Evolutionary conservation across 2,888 invertebrate genomes (phyloP), one percentile per base, ranked within the genome.

Genomic region (Drosophila acutilabella): DNA sequence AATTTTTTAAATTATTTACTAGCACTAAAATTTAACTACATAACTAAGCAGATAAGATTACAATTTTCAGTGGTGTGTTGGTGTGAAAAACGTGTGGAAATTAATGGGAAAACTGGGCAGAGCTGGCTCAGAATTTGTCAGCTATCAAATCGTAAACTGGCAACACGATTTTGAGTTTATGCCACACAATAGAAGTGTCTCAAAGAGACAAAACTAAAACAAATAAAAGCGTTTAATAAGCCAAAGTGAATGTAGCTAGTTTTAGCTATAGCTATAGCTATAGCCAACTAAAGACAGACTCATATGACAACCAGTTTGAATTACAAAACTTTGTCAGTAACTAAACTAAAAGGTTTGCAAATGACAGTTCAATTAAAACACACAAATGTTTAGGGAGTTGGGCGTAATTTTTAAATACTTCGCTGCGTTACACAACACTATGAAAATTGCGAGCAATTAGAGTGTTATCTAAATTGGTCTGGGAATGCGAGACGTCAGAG

Each of bases 371-470:
- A 67, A 74, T 75, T 61, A 48, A 42, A 42, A 53, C 47, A 69
- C 53, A 14, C 14, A 14, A 33, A 36, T 23, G 52, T 48, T 52
- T 23, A 41, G 47, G 44, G 58, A 41, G 18, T 74, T 71, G 67
- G 68, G 40, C 45, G 65, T 48, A 44, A 6, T 23, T 45, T 26
- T 57, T 62, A 53, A 78, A 70, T 48, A 56, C 38, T 36, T 7
- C 20, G 20, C 20, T 1, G 33, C 44, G 33, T 83, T 83, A 50
- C 81, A 72, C 69, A 79, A 83, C 61, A 51, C 16, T 36, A 67
- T 75, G 69, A 78, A 80, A 79, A 82, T 71, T 75, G 75, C 65
- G 69, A 61, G 64, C 51, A 72, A 79, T 86, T 86, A 81, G 69
- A 72, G 70, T 80, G 30, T 30, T 30, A 83, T 83, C 70, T 74